Conservation (phyloP, 2,113 vertebrate genomes). For the Salvelinus namaycush region DNA sequence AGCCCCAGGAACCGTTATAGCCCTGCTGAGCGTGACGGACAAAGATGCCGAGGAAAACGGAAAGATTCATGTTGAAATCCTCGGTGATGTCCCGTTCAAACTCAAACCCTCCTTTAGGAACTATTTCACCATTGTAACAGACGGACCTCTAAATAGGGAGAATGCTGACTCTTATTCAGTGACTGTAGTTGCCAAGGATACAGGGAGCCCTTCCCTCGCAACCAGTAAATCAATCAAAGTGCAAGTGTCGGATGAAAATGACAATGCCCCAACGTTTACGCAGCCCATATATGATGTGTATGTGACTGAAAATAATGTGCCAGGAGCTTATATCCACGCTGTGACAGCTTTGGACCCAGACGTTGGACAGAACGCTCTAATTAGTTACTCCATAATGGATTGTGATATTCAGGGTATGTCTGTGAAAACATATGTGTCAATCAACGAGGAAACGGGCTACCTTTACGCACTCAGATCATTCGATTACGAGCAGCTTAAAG, state of each 20-base stretch:
- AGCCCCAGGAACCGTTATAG: constrained; percentile 91
- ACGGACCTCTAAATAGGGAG: constrained; percentile 90
- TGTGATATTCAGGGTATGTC: constrained; percentile 97
- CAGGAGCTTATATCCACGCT: constrained; percentile 94
- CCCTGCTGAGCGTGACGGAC: constrained; percentile 92
- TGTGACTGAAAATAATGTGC: constrained; percentile 97
- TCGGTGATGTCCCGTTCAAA: constrained; percentile 93
- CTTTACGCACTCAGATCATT: constrained; percentile 94
- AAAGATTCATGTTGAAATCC: constrained; percentile 89
- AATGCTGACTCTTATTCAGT: constrained; percentile 87
- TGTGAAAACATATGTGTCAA: constrained; percentile 96
- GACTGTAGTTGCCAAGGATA: constrained; percentile 89
- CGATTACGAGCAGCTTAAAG: constrained; percentile 95
- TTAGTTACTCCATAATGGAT: constrained; percentile 92
- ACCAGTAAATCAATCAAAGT: constrained; percentile 92
- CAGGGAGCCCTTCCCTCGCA: constrained; percentile 84
- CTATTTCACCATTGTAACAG: constrained; percentile 93
- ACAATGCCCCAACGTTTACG: constrained; percentile 93
- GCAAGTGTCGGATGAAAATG: constrained; percentile 93
- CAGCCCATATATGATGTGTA: constrained; percentile 91
- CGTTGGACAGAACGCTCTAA: constrained; percentile 86
- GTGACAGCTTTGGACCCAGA: constrained; percentile 92
- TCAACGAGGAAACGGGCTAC: constrained; percentile 96
- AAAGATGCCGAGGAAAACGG: constrained; percentile 93
- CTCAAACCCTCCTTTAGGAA: constrained; percentile 93